These are phyloP conservation scores for Archilochus colubris DNA, from an alignment of 2,113 vertebrate genomes.

Conservation along the genomic window DNA sequence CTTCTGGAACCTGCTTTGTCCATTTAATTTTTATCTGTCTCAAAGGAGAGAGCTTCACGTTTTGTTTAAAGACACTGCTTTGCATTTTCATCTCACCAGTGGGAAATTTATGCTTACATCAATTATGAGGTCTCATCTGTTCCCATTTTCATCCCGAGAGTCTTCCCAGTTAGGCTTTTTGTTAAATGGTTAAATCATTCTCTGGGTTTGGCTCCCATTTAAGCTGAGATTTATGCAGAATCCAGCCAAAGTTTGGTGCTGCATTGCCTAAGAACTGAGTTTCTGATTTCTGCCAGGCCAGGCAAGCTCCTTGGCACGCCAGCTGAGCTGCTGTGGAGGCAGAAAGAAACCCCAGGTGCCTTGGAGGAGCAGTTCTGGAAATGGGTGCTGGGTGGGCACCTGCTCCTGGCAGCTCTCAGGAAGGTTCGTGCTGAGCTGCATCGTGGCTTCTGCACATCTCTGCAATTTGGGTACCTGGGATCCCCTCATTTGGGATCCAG, in stretches of 20 bases:
- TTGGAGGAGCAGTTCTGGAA: not conserved
- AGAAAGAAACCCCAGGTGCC: not conserved
- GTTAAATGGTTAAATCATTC: not conserved
- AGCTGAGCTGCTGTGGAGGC: not conserved
- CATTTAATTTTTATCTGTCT: constrained; percentile 23
- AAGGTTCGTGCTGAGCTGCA: not conserved
- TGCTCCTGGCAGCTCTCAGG: not conserved
- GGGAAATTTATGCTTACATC: constrained; percentile 24
- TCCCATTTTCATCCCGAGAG: not conserved
- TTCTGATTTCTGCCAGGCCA: not conserved
- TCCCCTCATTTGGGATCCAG: not conserved
- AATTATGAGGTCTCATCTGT: constrained; percentile 9
- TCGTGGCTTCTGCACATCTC: not conserved
- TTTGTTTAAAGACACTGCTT: constrained; percentile 45
- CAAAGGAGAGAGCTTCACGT: not conserved
- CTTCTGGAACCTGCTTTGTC: not conserved
- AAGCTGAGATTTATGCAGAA: not conserved
- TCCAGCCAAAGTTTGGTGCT: not conserved
- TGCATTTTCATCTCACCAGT: constrained; percentile 44
- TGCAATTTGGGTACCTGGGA: not conserved
- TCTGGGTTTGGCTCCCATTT: not conserved
- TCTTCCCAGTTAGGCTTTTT: not conserved
- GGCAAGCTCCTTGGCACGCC: not conserved
- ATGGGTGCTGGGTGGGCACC: not conserved
- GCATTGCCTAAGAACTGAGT: not conserved